Evolutionary conservation across 2,113 vertebrate genomes (phyloP), one percentile per base, ranked within the genome.

Genomic region (Opisthocomus hoazin): DNA sequence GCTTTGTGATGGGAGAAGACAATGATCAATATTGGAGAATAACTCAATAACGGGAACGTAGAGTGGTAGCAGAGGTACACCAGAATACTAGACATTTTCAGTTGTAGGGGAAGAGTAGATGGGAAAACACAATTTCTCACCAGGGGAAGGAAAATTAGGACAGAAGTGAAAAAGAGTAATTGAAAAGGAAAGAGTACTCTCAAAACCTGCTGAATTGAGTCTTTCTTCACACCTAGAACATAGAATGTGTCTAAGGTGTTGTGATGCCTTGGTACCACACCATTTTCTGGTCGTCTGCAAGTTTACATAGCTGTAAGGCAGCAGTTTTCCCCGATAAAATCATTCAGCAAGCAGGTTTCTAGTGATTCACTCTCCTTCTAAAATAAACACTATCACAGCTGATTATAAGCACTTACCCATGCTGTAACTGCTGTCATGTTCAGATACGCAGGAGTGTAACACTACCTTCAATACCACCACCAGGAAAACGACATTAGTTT

Each of bases 361-460:
- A 81, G 80, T 87, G 77, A 96, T 84, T 93, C 80, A 95, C 45
- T 92, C 5, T 0, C 41, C 88, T 94, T 95, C 84, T 93, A 81
- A 93, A 97, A 90, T 86, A 93, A 93, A 92, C 69, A 68, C 56
- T 81, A 75, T 84, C 80, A 87, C 86, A 96, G 89, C 69, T 87
- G 92, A 96, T 95, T 78, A 91, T 87, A 95, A 95, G 90, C 83
- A 86, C 56, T 77, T 94, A 74, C 30, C 85, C 30, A 5, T 87
- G 85, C 80, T 91, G 69, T 68, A 96, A 76, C 65, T 93, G 86
- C 94, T 94, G 84, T 89, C 84, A 82, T 90, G 77, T 96, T 95
- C 90, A 90, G 92, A 92, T 71, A 92, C 90, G 74, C 58, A 78
- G 65, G 89, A 89, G 65, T 71, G 86, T 65, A 91, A 85, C 66